Conservation (phyloP, 2,113 vertebrate species). For the Dermatemys mawii region DNA sequence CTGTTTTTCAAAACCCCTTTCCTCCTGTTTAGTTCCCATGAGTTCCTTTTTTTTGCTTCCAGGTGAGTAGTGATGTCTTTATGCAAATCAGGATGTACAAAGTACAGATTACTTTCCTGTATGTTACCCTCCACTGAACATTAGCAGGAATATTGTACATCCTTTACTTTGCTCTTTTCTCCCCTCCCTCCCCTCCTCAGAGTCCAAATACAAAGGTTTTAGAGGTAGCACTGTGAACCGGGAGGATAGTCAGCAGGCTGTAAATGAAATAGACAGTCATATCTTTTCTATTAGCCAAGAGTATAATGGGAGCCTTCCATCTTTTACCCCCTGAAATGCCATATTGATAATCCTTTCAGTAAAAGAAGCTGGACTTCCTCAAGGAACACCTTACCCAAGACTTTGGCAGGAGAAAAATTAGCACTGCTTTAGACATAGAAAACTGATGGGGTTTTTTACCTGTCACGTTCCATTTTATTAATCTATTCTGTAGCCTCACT, state of each 20-base stretch:
- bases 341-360: slow-evolving; percentile 24
- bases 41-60: slow-evolving; percentile 51
- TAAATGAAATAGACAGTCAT: slow-evolving; percentile 33
- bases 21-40: neutral
- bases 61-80: slow-evolving; percentile 34
- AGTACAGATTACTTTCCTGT: slow-evolving; percentile 20
- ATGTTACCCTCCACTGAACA: slow-evolving; percentile 17
- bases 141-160: neutral
- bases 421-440: neutral
- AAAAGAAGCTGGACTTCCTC: neutral
- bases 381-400: neutral
- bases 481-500: slow-evolving; percentile 14
- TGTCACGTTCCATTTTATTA: slow-evolving; percentile 50
- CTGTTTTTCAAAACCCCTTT: neutral
- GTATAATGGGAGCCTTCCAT: slow-evolving; percentile 24
- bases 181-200: neutral
- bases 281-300: slow-evolving; percentile 6
- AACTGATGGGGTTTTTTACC: slow-evolving; percentile 32
- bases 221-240: slow-evolving; percentile 48
- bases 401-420: slow-evolving; percentile 16
- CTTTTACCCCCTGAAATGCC: slow-evolving; percentile 60
- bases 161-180: neutral
- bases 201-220: neutral
- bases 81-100: slow-evolving; percentile 44
- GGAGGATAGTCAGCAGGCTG: slow-evolving; percentile 13